Conservation (phyloP, 2,888 invertebrate species). For the Calephelis perditalis region DNA sequence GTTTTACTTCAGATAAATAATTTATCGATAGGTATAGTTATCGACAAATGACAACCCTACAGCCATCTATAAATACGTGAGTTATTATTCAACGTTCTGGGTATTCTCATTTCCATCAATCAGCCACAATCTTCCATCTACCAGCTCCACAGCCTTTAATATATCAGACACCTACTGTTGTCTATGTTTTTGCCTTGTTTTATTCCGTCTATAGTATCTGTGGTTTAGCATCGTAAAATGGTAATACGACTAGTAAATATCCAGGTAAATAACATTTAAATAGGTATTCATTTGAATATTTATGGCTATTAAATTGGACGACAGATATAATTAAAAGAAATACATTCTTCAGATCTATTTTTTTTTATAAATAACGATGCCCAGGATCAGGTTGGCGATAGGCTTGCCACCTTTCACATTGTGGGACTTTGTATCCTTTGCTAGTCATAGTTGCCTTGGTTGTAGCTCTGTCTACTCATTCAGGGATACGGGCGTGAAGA, state of each 20-base stretch:
- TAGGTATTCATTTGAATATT: neutral
- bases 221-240: neutral
- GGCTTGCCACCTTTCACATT: too few species aligned
- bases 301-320: too few species aligned
- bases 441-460: too few species aligned
- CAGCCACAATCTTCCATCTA: constrained; percentile 51
- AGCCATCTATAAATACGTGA: constrained; percentile 3
- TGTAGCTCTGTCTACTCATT: too few species aligned
- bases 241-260: neutral
- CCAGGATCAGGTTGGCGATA: too few species aligned
- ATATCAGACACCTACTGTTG: constrained; percentile 41
- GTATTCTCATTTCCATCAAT: constrained; percentile 44
- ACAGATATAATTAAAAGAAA: too few species aligned
- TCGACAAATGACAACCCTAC: neutral
- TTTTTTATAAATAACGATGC: too few species aligned
- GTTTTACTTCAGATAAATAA: neutral
- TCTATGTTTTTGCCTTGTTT: constrained; percentile 16
- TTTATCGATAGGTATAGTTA: neutral
- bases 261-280: constrained; percentile 4
- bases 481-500: too few species aligned
- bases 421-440: too few species aligned
- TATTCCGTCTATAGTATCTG: neutral
- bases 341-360: too few species aligned
- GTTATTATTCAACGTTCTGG: constrained; percentile 38
- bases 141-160: constrained; percentile 32